Percentiles rank a stretch among this genome's conserved stretches.
These are phyloP conservation scores for Drosophila rhopaloa DNA, from an alignment of 1,140 invertebrate species.

Conservation along the genomic window DNA sequence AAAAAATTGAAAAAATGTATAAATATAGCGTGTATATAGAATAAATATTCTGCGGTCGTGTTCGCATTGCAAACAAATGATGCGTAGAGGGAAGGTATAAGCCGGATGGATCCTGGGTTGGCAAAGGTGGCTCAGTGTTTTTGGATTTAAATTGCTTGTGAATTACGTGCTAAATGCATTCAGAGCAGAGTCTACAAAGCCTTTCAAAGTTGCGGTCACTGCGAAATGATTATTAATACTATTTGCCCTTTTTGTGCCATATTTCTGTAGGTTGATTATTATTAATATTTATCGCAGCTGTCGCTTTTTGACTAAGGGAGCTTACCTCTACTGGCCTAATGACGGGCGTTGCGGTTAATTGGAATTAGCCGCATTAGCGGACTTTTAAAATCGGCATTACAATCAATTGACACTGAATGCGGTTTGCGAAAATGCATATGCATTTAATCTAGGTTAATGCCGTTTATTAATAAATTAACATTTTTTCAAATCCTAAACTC, in stretches of 20 bases:
- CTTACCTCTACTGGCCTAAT: slow-evolving; percentile 42
- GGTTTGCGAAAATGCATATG: background rate
- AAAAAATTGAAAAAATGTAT: slow-evolving; percentile 55
- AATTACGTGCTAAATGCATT: slow-evolving; percentile 75
- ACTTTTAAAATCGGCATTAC: slow-evolving; percentile 41
- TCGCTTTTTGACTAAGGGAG: slow-evolving; percentile 40
- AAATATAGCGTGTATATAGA: slow-evolving; percentile 48
- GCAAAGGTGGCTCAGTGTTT: slow-evolving; percentile 14
- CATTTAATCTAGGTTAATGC: background rate
- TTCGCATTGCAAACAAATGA: slow-evolving; percentile 51
- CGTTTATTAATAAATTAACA: background rate
- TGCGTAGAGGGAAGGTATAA: slow-evolving; percentile 39
- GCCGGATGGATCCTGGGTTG: background rate
- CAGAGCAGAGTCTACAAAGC: slow-evolving; percentile 33
- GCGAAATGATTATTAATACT: slow-evolving; percentile 62
- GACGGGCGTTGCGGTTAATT: slow-evolving; percentile 54
- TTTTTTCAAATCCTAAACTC: background rate
- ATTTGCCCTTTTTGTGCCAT: slow-evolving; percentile 20
- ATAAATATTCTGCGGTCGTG: slow-evolving; percentile 67
- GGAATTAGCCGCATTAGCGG: slow-evolving; percentile 55
- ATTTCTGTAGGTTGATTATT: slow-evolving; percentile 4
- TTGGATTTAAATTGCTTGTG: slow-evolving; percentile 70
- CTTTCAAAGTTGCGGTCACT: slow-evolving; percentile 66
- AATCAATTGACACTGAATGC: slow-evolving; percentile 57
- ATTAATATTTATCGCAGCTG: slow-evolving; percentile 61